A percentile compares a stretch with the other conserved stretches of the same genome.
Conservation (phyloP, 30 jellyfish, hydroid and myxozoan genomes). For the Mastigias papua region DNA sequence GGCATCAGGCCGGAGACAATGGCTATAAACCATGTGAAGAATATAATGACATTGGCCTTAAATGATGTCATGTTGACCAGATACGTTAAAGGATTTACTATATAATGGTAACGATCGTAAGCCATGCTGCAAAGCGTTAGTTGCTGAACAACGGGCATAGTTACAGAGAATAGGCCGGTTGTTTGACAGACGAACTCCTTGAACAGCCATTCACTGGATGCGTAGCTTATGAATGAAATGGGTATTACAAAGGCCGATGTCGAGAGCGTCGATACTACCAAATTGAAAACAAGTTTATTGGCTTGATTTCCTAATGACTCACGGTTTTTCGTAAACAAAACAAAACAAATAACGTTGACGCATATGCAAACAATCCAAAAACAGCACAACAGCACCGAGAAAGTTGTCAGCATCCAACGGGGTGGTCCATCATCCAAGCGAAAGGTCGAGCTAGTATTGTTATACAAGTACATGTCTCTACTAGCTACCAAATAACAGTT, state of each 20-base stretch:
- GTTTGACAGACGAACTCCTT: constrained; percentile 65
- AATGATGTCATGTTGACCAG: constrained; percentile 71
- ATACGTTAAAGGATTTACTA: constrained; percentile 72
- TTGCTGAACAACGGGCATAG: constrained; percentile 40
- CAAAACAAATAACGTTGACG: constrained; percentile 38
- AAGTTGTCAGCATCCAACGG: neutral
- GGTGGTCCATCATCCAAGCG: constrained; percentile 1
- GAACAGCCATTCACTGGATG: constrained; percentile 40
- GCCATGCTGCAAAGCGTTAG: constrained; percentile 75
- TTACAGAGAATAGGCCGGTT: constrained; percentile 43
- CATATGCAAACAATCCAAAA: constrained; percentile 14
- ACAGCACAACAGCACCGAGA: constrained; percentile 31
- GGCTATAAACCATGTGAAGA: constrained; percentile 64
- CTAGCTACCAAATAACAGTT: too few relatives aligned
- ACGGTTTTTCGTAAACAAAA: constrained; percentile 59
- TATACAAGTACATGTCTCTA: neutral
- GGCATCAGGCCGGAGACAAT: constrained; percentile 79
- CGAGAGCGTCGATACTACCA: constrained; percentile 31
- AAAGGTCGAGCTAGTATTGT: neutral
- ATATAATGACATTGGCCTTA: constrained; percentile 52
- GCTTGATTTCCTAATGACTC: constrained; percentile 67
- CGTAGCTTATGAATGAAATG: constrained; percentile 25
- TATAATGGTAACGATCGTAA: constrained; percentile 73
- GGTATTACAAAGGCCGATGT: constrained; percentile 58
- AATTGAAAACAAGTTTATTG: constrained; percentile 71